phyloP scores from a whole-genome alignment of 2,888 invertebrate genomes.

The Litoditis marina region DNA sequence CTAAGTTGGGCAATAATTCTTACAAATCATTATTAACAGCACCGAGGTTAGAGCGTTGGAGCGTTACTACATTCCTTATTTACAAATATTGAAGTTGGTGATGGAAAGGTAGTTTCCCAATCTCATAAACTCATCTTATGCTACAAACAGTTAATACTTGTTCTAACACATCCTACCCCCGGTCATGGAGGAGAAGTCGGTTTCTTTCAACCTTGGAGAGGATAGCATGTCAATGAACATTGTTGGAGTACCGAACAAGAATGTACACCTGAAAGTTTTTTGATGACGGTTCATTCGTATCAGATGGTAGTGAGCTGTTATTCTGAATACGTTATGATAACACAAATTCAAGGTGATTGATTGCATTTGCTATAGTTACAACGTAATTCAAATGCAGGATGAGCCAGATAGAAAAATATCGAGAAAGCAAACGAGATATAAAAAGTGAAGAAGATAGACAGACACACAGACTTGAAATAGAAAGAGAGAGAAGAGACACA shows the following conservation, averaged over 20 bases:
- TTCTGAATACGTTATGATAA: too few relatives aligned
- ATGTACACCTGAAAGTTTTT: conserved; percentile 62
- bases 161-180: not conserved
- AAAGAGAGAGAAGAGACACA: too few relatives aligned
- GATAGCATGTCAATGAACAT: conserved; percentile 67
- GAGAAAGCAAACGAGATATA: too few relatives aligned
- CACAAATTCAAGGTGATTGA: too few relatives aligned
- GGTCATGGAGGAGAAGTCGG: conserved; percentile 43
- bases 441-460: not conserved
- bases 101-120: too few relatives aligned
- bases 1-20: not conserved
- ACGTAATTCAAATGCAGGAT: too few relatives aligned
- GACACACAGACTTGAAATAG: not conserved
- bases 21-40: not conserved
- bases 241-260: conserved; percentile 66
- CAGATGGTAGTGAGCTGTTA: too few relatives aligned
- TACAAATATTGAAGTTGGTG: too few relatives aligned
- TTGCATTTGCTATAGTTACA: too few relatives aligned
- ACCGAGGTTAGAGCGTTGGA: not conserved
- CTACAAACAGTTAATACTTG: not conserved
- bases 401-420: too few relatives aligned
- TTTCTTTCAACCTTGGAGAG: conserved; percentile 61
- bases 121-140: not conserved
- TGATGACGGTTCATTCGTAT: not conserved
- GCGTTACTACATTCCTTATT: too few relatives aligned